These are phyloP conservation scores for Labroides dimidiatus DNA, from an alignment of 2,797 vertebrate species.

Conservation along the genomic window DNA sequence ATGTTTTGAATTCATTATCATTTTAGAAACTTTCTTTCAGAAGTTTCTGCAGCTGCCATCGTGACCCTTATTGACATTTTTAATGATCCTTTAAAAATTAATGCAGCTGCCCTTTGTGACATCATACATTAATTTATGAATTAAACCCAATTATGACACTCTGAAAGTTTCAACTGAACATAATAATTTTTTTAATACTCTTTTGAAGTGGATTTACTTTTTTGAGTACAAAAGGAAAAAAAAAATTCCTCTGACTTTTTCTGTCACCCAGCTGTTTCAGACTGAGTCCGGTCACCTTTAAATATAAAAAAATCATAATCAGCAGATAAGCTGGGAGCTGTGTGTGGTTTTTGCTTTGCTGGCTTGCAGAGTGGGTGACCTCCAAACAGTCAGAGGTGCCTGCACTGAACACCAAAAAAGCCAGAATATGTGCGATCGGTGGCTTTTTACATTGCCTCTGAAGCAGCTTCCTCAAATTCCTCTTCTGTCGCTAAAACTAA, in stretches of 20 bases:
- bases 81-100: slow-evolving; percentile 19
- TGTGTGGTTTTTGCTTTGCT: neutral
- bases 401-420: slow-evolving; percentile 16
- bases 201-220: neutral
- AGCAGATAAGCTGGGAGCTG: slow-evolving; percentile 5
- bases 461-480: slow-evolving; percentile 53
- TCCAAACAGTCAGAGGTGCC: slow-evolving; percentile 31
- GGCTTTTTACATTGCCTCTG: slow-evolving; percentile 60
- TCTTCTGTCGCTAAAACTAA: slow-evolving; percentile 62
- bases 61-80: slow-evolving; percentile 22
- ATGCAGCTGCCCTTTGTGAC: slow-evolving; percentile 25
- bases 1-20: neutral
- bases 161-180: slow-evolving; percentile 1
- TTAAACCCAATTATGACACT: neutral
- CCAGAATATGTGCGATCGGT: slow-evolving; percentile 29
- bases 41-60: slow-evolving; percentile 16
- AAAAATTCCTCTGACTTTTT: neutral
- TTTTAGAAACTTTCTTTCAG: neutral
- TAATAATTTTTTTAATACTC: slow-evolving; percentile 14
- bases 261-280: slow-evolving; percentile 1
- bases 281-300: slow-evolving; percentile 3
- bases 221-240: neutral
- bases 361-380: slow-evolving; percentile 16
- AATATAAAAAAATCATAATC: slow-evolving; percentile 6
- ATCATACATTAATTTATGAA: slow-evolving; percentile 32